These are phyloP conservation scores for Drosophila persimilis DNA, from an alignment of 1,140 invertebrate species.

Conservation along the genomic window DNA sequence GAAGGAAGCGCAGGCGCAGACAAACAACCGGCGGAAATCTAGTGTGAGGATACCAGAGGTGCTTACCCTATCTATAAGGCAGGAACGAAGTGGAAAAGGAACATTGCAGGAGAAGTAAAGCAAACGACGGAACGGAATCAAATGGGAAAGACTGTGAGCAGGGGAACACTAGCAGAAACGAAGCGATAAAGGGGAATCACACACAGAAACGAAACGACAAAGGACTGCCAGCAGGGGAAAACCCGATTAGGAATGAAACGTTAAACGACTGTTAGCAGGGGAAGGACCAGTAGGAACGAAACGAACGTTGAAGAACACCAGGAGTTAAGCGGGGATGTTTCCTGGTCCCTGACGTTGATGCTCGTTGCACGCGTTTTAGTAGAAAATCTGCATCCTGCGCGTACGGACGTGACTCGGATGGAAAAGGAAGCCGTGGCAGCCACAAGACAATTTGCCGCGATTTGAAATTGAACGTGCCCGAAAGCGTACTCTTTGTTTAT, in stretches of 20 bases:
- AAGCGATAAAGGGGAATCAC: not conserved
- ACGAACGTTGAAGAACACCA: slow-evolving; percentile 18
- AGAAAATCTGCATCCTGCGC: slow-evolving; percentile 74
- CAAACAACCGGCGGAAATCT: slow-evolving; percentile 34
- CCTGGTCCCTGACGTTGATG: slow-evolving; percentile 33
- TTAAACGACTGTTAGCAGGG: not conserved
- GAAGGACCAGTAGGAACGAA: slow-evolving; percentile 12
- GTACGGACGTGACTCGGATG: slow-evolving; percentile 65
- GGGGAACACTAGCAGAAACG: slow-evolving; percentile 17
- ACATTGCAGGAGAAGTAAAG: slow-evolving; percentile 23
- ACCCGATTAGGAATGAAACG: slow-evolving; percentile 18
- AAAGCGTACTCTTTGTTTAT: not conserved
- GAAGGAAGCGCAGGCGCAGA: slow-evolving; percentile 55
- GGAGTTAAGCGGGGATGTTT: slow-evolving; percentile 9
- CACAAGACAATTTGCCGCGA: slow-evolving; percentile 54
- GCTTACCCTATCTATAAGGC: not conserved
- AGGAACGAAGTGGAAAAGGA: slow-evolving; percentile 7
- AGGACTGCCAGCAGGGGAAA: slow-evolving; percentile 5
- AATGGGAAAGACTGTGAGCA: too few relatives aligned
- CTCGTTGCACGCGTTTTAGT: slow-evolving; percentile 54
- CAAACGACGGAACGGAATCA: too few relatives aligned
- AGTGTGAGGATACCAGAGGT: not conserved
- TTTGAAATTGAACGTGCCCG: slow-evolving; percentile 20
- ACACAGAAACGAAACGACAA: slow-evolving; percentile 1
- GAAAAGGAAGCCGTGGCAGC: slow-evolving; percentile 12